Evolutionary conservation across 2,888 invertebrate genomes (phyloP), one percentile per base, ranked within the genome.

Genomic region (Pyrrhosoma nymphula): DNA sequence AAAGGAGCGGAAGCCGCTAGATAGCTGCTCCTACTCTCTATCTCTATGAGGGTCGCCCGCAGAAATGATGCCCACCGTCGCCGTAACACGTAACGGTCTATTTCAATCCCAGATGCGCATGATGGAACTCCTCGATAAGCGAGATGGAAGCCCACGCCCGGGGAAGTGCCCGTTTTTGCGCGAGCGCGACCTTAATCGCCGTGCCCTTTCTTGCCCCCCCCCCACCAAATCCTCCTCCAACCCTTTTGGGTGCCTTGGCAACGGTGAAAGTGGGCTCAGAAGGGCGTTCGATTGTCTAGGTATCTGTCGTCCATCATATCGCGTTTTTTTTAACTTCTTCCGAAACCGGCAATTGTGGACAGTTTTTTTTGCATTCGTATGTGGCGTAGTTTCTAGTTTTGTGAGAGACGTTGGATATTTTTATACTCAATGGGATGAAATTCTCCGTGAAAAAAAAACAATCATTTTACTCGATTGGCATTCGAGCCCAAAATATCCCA

Each of bases 71-170:
- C 30, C 18, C 82, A 14, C 82, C 82, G 14, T 35, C 82, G 35
- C 35, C 18, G 16, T 18, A 35, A 82, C 14, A 35, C 35, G 35
- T 35, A 82, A 82, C 26, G 82, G 35, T n/a, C 82, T 82, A 82
- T 82, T 82, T 82, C 82, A 82, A 82, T 82, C 82, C 82, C 30
- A 35, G 82, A 82, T 82, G 82, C 30, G 82, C 26, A 82, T 82
- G 82, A 82, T 82, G 16, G 82, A 35, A 35, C 30, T 30, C 82
- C 82, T 18, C 35, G 82, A 82, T 82, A 35, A 82, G 30, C 35
- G 82, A 82, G 82, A 82, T 82, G 26, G 26, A 82, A 82, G 82
- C 30, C 82, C 26, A 2, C 47, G 47, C 47, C 47, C 47, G 47
- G 26, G 82, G 35, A 18, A 82, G 82, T 18, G 18, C 60, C 82